Evolutionary conservation across 2,797 vertebrate genomes (phyloP).

Genomic region (Staurois parvus): DNA sequence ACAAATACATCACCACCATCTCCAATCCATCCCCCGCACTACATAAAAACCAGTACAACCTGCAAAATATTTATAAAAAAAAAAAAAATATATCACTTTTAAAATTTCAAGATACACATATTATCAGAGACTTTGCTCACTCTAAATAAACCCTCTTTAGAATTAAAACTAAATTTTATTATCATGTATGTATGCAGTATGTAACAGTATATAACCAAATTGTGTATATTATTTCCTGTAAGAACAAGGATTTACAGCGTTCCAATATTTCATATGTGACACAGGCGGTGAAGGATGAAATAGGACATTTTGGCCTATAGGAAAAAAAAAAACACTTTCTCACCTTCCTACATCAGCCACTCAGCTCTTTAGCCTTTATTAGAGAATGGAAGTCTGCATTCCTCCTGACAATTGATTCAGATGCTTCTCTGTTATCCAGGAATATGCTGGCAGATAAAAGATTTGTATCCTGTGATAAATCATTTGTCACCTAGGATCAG

Average conservation of each 20-base stretch:
- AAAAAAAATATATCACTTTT: too few species aligned
- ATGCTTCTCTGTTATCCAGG: constrained; percentile 33
- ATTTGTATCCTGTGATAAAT: constrained; percentile 42
- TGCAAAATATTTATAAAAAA: too few species aligned
- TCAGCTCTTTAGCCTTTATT: constrained; percentile 28
- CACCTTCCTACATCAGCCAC: constrained; percentile 9
- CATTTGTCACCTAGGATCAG: constrained; percentile 3
- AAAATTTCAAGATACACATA: too few species aligned
- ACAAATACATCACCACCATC: too few species aligned
- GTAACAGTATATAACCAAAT: too few species aligned
- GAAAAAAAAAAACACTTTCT: constrained; percentile 9
- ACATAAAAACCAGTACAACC: too few species aligned
- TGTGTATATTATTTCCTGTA: neutral
- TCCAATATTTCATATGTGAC: neutral
- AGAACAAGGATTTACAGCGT: neutral
- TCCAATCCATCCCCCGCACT: too few species aligned
- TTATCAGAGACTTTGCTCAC: too few species aligned
- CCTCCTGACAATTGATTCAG: constrained; percentile 31
- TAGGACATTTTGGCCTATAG: constrained; percentile 24
- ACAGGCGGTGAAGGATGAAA: neutral
- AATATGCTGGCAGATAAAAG: constrained; percentile 27
- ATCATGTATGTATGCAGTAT: too few species aligned
- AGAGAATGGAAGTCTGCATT: constrained; percentile 33
- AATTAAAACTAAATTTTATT: too few species aligned
- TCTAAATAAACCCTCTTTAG: too few species aligned